phyloP scores from a whole-genome alignment of 2,888 invertebrate species.

The Atrina japonica region DNA sequence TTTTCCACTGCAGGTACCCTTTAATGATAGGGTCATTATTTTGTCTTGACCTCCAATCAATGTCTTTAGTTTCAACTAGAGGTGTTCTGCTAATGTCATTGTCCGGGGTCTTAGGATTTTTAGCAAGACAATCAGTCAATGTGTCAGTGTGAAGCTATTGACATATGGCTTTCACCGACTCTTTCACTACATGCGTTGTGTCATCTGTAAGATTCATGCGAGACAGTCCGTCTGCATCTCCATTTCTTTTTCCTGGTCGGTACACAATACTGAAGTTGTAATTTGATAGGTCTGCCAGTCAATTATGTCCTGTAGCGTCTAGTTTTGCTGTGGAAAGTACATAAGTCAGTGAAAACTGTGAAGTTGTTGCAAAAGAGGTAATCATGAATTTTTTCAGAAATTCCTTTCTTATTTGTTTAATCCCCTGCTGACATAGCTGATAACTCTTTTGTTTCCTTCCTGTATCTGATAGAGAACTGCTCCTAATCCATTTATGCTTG shows the following conservation, averaged over 20 bases:
- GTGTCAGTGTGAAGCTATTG: background rate
- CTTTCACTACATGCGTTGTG: background rate
- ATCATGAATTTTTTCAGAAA: constrained; percentile 39
- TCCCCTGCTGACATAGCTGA: constrained; percentile 38
- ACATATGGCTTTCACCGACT: constrained; percentile 7
- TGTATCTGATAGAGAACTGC: constrained; percentile 39
- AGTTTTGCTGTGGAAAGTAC: constrained; percentile 2
- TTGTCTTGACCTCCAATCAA: constrained; percentile 6
- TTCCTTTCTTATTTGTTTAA: constrained; percentile 25
- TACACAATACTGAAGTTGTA: constrained; percentile 34
- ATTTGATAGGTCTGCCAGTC: constrained; percentile 26
- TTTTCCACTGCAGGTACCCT: too few species aligned
- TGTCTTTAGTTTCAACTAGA: background rate
- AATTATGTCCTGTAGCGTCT: constrained; percentile 26
- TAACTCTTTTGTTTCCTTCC: constrained; percentile 17
- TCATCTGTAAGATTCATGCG: constrained; percentile 32
- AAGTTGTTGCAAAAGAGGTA: constrained; percentile 37
- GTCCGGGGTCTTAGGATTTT: background rate
- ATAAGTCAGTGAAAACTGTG: constrained; percentile 6
- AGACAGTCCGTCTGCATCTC: constrained; percentile 14
- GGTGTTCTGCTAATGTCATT: background rate
- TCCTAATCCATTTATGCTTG: constrained; percentile 32
- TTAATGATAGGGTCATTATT: background rate
- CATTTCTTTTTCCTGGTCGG: constrained; percentile 22
- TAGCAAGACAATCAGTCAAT: background rate